Conservation (phyloP, 2,113 vertebrate genomes). For the Brienomyrus brachyistius region DNA sequence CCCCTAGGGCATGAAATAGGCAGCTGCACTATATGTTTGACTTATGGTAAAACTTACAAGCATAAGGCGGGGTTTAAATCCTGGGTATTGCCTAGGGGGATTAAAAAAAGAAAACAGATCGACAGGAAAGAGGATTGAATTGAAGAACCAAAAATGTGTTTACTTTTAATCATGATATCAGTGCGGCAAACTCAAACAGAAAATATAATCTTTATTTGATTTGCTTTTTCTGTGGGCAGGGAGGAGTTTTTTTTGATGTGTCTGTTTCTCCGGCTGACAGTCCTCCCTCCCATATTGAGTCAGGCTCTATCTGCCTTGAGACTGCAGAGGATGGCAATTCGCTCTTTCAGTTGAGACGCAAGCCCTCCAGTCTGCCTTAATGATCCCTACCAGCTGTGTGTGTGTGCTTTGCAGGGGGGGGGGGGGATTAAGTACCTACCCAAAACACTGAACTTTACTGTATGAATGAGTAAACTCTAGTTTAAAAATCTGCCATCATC, state of each 20-base stretch:
- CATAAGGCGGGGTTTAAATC: background rate
- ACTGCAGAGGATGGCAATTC: background rate
- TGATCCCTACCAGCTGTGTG: background rate
- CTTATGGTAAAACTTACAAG: background rate
- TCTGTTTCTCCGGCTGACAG: background rate
- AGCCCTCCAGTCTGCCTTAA: background rate
- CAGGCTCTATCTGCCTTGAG: background rate
- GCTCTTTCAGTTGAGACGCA: background rate
- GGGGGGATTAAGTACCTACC: background rate
- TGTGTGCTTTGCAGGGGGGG: background rate
- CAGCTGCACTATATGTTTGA: background rate
- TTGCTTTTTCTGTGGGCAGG: background rate
- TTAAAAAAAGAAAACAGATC: background rate
- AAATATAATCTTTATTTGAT: conserved; percentile 9
- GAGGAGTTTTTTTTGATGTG: conserved; percentile 11
- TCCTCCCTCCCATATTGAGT: background rate
- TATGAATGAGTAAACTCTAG: background rate
- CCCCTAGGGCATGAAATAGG: background rate
- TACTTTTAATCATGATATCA: conserved; percentile 11
- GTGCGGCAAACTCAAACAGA: background rate
- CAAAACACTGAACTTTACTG: background rate
- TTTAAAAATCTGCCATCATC: background rate
- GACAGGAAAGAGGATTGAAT: background rate
- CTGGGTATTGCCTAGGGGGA: background rate
- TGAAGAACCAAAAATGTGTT: background rate